phyloP scores from a whole-genome alignment of 2,113 vertebrate species.

The Butastur rufipennis region DNA sequence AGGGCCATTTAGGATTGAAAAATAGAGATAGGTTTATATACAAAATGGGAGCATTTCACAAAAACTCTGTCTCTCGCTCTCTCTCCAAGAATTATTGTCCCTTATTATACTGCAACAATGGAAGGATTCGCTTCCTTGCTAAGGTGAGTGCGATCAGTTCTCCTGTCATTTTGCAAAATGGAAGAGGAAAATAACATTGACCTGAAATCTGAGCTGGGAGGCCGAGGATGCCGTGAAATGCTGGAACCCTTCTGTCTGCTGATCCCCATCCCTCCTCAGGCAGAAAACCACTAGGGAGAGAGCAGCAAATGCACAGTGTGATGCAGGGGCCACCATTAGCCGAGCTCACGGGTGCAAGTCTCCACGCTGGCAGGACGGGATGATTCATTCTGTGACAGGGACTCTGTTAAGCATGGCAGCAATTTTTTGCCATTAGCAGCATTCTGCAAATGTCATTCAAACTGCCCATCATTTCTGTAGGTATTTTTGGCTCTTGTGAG shows the following conservation, averaged over 20 bases:
- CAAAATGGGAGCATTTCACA: slow-evolving; percentile 39
- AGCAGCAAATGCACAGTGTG: fast-evolving
- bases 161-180: not conserved
- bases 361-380: not conserved
- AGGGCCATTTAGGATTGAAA: slow-evolving; percentile 42
- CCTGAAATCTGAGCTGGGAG: not conserved
- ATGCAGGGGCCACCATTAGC: not conserved
- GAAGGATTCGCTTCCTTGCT: not conserved
- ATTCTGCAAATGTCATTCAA: not conserved
- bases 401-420: not conserved
- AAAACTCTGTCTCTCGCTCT: not conserved
- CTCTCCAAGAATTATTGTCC: slow-evolving; percentile 37
- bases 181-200: slow-evolving; percentile 34
- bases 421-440: not conserved
- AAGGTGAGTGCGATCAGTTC: slow-evolving; percentile 8
- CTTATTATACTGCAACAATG: slow-evolving; percentile 36
- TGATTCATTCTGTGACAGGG: not conserved
- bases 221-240: not conserved
- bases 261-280: not conserved
- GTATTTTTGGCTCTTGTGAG: slow-evolving; percentile 12
- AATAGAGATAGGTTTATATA: slow-evolving; percentile 40
- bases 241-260: not conserved
- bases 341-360: not conserved
- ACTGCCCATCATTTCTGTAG: not conserved
- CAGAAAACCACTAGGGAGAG: fast-evolving